phyloP scores from a whole-genome alignment of 1,140 invertebrate genomes.

The Drosophila willistoni region DNA sequence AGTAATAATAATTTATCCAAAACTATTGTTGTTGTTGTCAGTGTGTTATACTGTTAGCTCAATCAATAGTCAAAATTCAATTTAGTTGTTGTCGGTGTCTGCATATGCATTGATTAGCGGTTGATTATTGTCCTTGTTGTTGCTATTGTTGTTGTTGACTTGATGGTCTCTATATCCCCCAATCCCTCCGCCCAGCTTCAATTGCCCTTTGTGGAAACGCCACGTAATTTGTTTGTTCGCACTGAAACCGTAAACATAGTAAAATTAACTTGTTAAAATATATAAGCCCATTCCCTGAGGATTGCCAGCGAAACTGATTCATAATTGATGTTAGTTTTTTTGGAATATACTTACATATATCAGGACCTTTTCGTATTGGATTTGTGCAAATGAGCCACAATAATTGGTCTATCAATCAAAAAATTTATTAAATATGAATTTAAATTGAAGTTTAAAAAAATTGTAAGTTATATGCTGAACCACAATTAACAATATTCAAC shows the following conservation, averaged over 20 bases:
- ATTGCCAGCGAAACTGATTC: constrained; percentile 1
- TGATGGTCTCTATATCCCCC: constrained; percentile 48
- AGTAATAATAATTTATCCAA: constrained; percentile 69
- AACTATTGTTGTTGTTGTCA: constrained; percentile 27
- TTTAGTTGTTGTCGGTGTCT: constrained; percentile 47
- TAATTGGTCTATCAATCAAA: neutral
- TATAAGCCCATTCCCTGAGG: neutral
- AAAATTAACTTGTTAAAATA: constrained; percentile 74
- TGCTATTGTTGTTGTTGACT: constrained; percentile 51
- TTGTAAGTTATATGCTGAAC: neutral
- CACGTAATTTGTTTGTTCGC: constrained; percentile 69
- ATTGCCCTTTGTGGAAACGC: constrained; percentile 38
- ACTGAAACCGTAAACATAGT: constrained; percentile 61
- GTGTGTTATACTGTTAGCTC: constrained; percentile 34
- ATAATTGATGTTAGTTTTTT: constrained; percentile 1
- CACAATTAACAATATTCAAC: too few relatives aligned
- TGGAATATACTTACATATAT: neutral
- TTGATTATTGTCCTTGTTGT: constrained; percentile 32
- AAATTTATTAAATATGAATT: too few relatives aligned
- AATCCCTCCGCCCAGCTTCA: constrained; percentile 15
- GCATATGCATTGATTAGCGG: constrained; percentile 58
- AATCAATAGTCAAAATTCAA: constrained; percentile 75
- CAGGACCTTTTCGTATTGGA: neutral
- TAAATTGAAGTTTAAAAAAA: too few relatives aligned
- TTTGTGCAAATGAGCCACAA: neutral